A percentile compares a stretch with the other conserved stretches of the same genome.
These are phyloP conservation scores for Phoebastria nigripes DNA, from an alignment of 2,797 vertebrate species.

Conservation along the genomic window DNA sequence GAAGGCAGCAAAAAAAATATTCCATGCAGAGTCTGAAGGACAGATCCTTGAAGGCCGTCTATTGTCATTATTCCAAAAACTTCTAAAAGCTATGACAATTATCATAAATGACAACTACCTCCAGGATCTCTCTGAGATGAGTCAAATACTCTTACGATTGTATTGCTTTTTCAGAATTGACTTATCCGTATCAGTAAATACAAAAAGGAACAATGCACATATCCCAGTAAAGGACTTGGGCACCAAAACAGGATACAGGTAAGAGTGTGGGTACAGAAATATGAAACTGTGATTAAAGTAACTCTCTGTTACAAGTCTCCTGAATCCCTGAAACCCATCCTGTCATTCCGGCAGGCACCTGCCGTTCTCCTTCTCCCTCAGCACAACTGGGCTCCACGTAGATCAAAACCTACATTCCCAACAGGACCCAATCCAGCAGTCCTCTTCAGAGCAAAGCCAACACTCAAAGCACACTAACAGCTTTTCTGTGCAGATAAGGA, in stretches of 20 bases:
- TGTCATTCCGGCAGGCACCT: background rate
- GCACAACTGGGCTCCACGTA: background rate
- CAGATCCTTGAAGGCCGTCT: background rate
- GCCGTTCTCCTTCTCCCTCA: background rate
- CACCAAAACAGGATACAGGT: background rate
- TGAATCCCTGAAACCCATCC: background rate
- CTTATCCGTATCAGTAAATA: background rate
- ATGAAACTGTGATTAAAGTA: background rate
- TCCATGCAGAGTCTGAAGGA: background rate
- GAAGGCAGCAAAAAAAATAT: background rate
- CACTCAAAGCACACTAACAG: background rate
- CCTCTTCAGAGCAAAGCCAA: background rate
- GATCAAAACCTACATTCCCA: background rate
- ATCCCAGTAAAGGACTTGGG: background rate
- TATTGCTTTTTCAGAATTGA: background rate
- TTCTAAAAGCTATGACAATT: background rate
- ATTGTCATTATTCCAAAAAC: background rate
- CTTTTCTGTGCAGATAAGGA: background rate
- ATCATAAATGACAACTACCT: conserved; percentile 1
- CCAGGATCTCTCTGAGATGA: background rate
- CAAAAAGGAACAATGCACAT: background rate
- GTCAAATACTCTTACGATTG: background rate
- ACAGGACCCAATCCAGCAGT: background rate
- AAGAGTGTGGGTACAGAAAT: background rate
- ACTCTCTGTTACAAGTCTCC: background rate